Base-by-base conservation (phyloP, 1,140 invertebrate species). In the Pseudomyrmex pallidus region DNA sequence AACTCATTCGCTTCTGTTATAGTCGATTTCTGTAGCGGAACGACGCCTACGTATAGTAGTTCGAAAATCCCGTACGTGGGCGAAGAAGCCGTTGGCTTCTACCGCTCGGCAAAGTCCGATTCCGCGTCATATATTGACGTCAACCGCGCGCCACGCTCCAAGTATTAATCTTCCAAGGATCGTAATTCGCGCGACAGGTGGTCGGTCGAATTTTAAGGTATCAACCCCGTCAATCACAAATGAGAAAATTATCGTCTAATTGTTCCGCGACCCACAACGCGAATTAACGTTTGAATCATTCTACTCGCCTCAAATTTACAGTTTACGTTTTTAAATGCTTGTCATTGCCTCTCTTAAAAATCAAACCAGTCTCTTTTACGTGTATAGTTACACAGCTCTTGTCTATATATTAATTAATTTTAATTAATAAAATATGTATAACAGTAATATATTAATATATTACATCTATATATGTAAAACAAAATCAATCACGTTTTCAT, bases 161-260 rank as follows among this genome's bases (percentile, higher is more conserved):
- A 9, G 22, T 61, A 86, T 83, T 87, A 86, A 86, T 82, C 68
- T 85, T 50, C 70, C 7, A 57, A 74, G 62, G 62, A 44, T 68
- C 44, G 78, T 56, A 86, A 87, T 87, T 77, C 35, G 86, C 72
- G 80, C 85, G 85, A 87, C 85, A 87, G 80, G 80, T 87, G 85
- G 66, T 64, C 64, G 73, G 50, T 25, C 66, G 54, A 9, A 83
- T 77, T n/a, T 86, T 48, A 35, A 68, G 57, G 3, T 15, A 48
- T 74, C 46, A 35, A 22, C 12, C 22, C 13, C 63, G 17, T 35
- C 63, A 67, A 86, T 86, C 25, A 52, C 17, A 44, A 10, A 57
- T 17, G 17, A 13, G 52, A 20, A 13, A 74, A 35, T 74, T 50
- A 35, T 13, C 15, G 44, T 83, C 25, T 59, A 59, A 70, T 70